Conservation (phyloP, 2,888 invertebrate species). For the Galerucella pusilla region DNA sequence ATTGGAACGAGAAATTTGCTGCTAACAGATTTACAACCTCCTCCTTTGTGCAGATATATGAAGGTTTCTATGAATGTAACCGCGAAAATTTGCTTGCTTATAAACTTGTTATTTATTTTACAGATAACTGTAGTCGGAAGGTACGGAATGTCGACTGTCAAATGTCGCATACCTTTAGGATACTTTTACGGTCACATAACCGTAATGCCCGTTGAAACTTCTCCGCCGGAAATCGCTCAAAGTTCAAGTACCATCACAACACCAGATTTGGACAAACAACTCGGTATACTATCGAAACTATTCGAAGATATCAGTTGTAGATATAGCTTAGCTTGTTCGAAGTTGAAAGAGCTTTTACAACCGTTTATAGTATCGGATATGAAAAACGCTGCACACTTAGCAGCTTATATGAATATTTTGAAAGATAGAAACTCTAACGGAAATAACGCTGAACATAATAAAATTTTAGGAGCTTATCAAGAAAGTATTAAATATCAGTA, state of each 20-base stretch:
- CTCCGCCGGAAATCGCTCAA: constrained; percentile 60
- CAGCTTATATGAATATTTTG: constrained; percentile 77
- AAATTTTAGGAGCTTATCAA: constrained; percentile 69
- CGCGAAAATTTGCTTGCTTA: neutral
- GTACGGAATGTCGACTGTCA: constrained; percentile 90
- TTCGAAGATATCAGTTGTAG: constrained; percentile 85
- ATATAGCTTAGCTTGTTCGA: constrained; percentile 85
- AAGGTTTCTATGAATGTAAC: constrained; percentile 71
- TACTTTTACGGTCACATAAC: constrained; percentile 92
- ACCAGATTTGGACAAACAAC: constrained; percentile 68
- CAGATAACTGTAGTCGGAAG: constrained; percentile 91
- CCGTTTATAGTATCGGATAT: constrained; percentile 83
- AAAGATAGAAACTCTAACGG: constrained; percentile 56
- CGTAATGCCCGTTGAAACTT: constrained; percentile 71
- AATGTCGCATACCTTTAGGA: constrained; percentile 92
- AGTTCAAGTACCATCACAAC: constrained; percentile 55
- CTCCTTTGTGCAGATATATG: constrained; percentile 88
- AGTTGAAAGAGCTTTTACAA: constrained; percentile 82
- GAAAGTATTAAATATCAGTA: constrained; percentile 91
- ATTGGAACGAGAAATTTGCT: constrained; percentile 88
- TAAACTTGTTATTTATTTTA: constrained; percentile 23
- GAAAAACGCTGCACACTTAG: constrained; percentile 84
- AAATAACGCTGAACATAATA: constrained; percentile 64
- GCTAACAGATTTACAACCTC: constrained; percentile 89
- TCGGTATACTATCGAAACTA: constrained; percentile 75